These are phyloP conservation scores for Peromyscus polionotus DNA, from an alignment of 2,113 vertebrate species.

Conservation along the genomic window DNA sequence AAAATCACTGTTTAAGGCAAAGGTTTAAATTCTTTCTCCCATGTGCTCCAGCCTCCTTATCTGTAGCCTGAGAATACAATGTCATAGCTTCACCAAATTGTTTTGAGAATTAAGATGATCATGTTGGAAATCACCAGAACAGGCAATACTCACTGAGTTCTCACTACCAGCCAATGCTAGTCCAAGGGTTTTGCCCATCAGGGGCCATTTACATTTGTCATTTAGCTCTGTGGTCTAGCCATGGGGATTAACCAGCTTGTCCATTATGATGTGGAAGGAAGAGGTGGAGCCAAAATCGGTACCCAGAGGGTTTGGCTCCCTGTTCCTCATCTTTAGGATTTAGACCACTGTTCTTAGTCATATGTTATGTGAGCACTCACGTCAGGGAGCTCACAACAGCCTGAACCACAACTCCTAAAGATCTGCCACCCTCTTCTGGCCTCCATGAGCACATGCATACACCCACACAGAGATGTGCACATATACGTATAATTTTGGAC, in stretches of 20 bases:
- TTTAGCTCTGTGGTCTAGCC: background rate
- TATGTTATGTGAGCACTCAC: background rate
- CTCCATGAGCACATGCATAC: background rate
- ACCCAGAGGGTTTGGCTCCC: background rate
- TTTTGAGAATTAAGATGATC: background rate
- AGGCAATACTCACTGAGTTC: background rate
- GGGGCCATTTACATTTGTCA: background rate
- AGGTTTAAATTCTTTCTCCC: background rate
- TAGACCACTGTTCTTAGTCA: background rate
- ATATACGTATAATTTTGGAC: background rate
- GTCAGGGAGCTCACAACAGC: background rate
- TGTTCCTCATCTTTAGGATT: background rate
- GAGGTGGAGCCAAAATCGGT: background rate
- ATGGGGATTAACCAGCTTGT: background rate
- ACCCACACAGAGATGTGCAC: background rate
- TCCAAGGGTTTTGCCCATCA: background rate
- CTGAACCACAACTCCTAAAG: background rate
- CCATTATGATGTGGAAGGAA: background rate
- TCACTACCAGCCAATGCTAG: background rate
- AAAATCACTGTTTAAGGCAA: conserved; percentile 7
- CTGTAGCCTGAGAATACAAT: conserved; percentile 29
- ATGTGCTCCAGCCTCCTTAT: background rate
- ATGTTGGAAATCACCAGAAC: background rate
- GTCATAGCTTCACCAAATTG: background rate
- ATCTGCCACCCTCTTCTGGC: background rate